phyloP scores from a whole-genome alignment of 2,888 invertebrate species.

The Sipha maydis region DNA sequence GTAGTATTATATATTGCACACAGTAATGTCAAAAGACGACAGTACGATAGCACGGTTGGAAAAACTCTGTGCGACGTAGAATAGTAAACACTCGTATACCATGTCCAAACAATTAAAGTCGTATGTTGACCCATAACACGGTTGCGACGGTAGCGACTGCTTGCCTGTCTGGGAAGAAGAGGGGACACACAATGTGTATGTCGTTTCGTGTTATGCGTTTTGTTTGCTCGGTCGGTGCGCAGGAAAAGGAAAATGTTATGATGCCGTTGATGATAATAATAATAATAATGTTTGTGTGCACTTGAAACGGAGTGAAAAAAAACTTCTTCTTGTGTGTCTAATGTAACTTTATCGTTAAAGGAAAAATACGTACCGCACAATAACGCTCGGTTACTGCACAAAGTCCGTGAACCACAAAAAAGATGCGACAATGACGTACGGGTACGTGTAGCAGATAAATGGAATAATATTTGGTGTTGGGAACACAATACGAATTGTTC shows the following conservation, averaged over 20 bases:
- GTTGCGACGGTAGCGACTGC: neutral
- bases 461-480: too few species aligned
- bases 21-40: neutral
- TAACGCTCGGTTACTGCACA: neutral
- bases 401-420: neutral
- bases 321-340: neutral
- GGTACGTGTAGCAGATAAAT: too few species aligned
- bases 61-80: neutral
- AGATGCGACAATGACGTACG: too few species aligned
- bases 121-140: conserved; percentile 10
- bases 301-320: conserved; percentile 8
- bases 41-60: neutral
- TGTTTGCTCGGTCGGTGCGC: neutral
- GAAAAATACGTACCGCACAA: neutral
- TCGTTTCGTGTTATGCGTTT: conserved; percentile 29
- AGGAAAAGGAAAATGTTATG: neutral
- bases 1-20: neutral
- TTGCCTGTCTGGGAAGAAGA: neutral
- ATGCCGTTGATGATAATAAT: neutral
- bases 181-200: neutral
- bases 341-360: neutral
- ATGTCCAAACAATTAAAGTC: conserved; percentile 3
- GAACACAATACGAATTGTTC: too few species aligned
- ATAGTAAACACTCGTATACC: neutral
- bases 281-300: neutral